A percentile compares a stretch with the other conserved stretches of the same genome.
phyloP scores from a whole-genome alignment of 2,888 invertebrate genomes.

The Drosophila imparisetae region DNA sequence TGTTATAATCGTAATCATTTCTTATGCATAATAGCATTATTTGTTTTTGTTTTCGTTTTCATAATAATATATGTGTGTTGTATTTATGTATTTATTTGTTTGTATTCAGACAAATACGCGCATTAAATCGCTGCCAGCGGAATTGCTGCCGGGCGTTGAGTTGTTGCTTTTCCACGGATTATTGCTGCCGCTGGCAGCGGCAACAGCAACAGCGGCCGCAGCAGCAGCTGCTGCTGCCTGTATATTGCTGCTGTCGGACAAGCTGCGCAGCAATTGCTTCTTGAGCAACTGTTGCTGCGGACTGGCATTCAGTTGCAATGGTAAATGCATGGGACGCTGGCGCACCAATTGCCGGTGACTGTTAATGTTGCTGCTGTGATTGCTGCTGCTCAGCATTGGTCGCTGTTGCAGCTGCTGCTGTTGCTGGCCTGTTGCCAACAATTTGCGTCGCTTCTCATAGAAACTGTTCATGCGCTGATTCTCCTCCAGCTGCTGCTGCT shows the following conservation, averaged over 20 bases:
- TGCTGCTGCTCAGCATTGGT: conserved; percentile 20
- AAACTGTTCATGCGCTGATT: conserved; percentile 70
- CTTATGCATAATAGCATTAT: conserved; percentile 21
- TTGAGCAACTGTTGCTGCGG: conserved; percentile 70
- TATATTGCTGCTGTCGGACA: conserved; percentile 77
- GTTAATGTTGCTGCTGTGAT: conserved; percentile 23
- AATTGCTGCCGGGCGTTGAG: conserved; percentile 64
- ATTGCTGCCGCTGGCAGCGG: conserved; percentile 38
- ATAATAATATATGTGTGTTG: conserved; percentile 3
- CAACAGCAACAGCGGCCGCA: conserved; percentile 23
- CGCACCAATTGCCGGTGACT: conserved; percentile 48
- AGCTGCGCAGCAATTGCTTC: conserved; percentile 73
- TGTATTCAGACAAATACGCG: conserved; percentile 74
- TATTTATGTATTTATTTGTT: conserved; percentile 12
- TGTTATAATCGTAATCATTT: conserved; percentile 28
- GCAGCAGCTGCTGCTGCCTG: conserved; percentile 43
- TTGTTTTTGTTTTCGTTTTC: conserved; percentile 16
- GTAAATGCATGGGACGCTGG: conserved; percentile 65
- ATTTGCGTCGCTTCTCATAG: conserved; percentile 77
- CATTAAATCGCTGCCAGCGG: conserved; percentile 72
- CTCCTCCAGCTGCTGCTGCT: conserved; percentile 42
- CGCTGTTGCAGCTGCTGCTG: conserved; percentile 37
- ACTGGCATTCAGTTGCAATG: conserved; percentile 56
- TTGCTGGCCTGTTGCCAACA: conserved; percentile 47
- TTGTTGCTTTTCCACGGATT: conserved; percentile 70